Conservation (phyloP, 2,797 vertebrate genomes). For the Mastacembelus armatus region DNA sequence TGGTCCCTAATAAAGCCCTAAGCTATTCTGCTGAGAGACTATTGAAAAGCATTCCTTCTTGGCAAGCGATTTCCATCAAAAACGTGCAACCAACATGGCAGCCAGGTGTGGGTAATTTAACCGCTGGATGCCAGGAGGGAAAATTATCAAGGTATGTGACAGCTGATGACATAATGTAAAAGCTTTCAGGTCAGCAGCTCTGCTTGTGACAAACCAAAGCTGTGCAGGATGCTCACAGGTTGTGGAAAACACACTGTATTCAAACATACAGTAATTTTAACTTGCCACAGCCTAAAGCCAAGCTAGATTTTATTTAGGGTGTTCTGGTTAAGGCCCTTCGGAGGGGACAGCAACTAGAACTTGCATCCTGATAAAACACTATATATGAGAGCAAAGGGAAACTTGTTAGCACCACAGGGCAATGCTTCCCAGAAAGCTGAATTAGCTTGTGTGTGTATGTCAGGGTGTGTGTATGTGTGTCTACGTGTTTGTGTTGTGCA, state of each 20-base stretch:
- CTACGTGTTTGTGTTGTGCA: slow-evolving; percentile 70
- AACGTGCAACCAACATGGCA: slow-evolving; percentile 73
- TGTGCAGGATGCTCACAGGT: slow-evolving; percentile 49
- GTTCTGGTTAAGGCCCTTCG: slow-evolving; percentile 45
- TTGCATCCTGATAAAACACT: slow-evolving; percentile 26
- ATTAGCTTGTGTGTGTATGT: slow-evolving; percentile 45
- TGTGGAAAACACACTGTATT: slow-evolving; percentile 15
- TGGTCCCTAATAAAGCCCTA: slow-evolving; percentile 75
- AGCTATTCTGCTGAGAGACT: slow-evolving; percentile 66
- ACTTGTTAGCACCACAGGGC: slow-evolving; percentile 64
- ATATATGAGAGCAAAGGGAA: slow-evolving; percentile 35
- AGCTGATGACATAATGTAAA: slow-evolving; percentile 73
- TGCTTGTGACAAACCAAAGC: slow-evolving; percentile 48
- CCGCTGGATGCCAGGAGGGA: slow-evolving; percentile 63
- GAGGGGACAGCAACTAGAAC: slow-evolving; percentile 15
- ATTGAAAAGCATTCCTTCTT: slow-evolving; percentile 71
- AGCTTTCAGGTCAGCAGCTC: slow-evolving; percentile 45
- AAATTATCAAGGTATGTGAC: slow-evolving; percentile 72
- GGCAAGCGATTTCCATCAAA: slow-evolving; percentile 76
- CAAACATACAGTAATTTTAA: slow-evolving; percentile 22
- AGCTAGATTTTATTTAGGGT: slow-evolving; percentile 6
- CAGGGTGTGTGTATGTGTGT: background rate
- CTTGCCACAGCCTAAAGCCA: slow-evolving; percentile 9
- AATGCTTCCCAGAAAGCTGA: slow-evolving; percentile 59
- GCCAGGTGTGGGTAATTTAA: slow-evolving; percentile 76